Conservation (phyloP, 2,888 invertebrate species). For the Eulithis testata region DNA sequence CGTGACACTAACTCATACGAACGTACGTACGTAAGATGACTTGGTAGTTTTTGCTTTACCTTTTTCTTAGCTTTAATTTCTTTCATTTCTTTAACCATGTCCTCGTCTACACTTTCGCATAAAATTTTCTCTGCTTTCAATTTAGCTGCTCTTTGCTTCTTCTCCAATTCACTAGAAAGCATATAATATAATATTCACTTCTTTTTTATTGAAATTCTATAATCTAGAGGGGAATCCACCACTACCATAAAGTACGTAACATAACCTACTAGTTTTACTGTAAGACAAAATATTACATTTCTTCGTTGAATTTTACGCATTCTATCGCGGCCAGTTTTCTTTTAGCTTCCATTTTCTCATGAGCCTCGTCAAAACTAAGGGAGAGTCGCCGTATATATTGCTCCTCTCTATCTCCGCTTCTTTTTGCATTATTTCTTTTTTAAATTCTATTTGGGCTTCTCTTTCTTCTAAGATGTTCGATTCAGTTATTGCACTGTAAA, state of each 20-base stretch:
- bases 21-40: no score
- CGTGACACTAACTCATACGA: no score
- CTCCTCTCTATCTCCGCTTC: constrained; percentile 40
- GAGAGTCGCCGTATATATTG: constrained; percentile 19
- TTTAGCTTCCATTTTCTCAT: constrained; percentile 19
- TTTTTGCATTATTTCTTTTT: constrained; percentile 50
- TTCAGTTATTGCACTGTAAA: constrained; percentile 57
- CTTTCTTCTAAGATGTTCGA: constrained; percentile 63
- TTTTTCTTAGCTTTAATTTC: constrained; percentile 44
- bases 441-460: constrained; percentile 59
- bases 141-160: constrained; percentile 40
- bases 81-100: constrained; percentile 45
- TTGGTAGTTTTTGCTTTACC: constrained; percentile 32
- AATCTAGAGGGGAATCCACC: no score
- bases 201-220: background rate
- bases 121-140: constrained; percentile 43
- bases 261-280: no score
- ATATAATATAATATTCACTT: background rate
- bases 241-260: no score
- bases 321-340: constrained; percentile 43
- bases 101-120: constrained; percentile 43
- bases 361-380: constrained; percentile 14
- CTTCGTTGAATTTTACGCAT: constrained; percentile 52
- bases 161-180: constrained; percentile 42
- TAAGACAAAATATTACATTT: constrained; percentile 50